Base-by-base conservation (phyloP, 2,888 invertebrate species). In the Xanthorhoe designata region DNA sequence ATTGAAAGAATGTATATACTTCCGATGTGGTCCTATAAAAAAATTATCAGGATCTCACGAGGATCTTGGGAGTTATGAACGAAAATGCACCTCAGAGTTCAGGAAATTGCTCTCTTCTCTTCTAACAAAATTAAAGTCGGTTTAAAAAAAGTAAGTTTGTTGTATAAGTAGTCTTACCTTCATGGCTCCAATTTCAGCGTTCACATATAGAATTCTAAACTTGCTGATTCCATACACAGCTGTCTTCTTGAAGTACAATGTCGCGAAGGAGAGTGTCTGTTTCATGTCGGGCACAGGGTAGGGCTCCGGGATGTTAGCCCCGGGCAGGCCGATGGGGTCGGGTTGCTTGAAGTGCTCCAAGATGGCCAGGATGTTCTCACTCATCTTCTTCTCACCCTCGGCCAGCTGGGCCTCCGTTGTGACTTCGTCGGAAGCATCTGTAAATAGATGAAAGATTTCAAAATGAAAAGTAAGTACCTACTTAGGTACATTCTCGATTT, bases 291-390 rank as follows among this genome's bases (percentile, higher is more conserved):
- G 97, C 24, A 98, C 95, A 0, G 94, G 89, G 91, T 97, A 95
- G 0, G 98, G 98, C 81, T 98, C 98, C 0, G 97, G 96, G 59
- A 98, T 94, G 0, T 96, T 95, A 0, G 95, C 96, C 0, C 96
- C 96, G 0, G 98, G 98, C n/a, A 98, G 82, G 6, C 97, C 97
- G 5, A 97, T 91, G 0, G 97, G 97, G 85, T 97, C 96, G 15
- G 95, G 94, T 79, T 97, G 95, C 84, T 97, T 96, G 86, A 96
- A 98, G 82, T 98, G 97, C 64, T 96, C 96, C 47, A 98, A 80
- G 8, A 97, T 91, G 7, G 94, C 92, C 54, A 96, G 90, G 52
- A 98, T 94, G 79, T 96, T 95, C 66, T 96, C 95, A 64, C 96
- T 96, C 54, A 97, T 89, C 77, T 95, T 96, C 80, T 95, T 94